Percentiles rank a stretch among this genome's conserved stretches.
These are phyloP conservation scores for Aphelinus certus DNA, from an alignment of 1,140 invertebrate genomes.

Conservation along the genomic window DNA sequence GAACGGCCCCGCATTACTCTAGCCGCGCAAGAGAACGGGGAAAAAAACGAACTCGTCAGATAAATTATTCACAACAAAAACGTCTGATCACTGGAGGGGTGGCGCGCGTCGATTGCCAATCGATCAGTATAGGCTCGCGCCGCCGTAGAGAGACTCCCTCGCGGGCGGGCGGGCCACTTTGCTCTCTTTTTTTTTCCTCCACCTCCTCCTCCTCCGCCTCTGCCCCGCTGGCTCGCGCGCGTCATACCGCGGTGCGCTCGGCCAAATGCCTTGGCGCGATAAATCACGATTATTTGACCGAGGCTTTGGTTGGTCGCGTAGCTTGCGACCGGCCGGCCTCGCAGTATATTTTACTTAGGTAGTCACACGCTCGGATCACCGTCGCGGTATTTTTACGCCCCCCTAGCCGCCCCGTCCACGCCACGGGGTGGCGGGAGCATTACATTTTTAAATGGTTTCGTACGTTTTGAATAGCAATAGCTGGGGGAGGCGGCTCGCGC, in stretches of 20 bases:
- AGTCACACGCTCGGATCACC: conserved; percentile 63
- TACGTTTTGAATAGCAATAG: conserved; percentile 66
- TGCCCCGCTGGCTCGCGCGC: not conserved
- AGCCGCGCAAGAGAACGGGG: not conserved
- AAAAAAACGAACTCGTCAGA: conserved; percentile 4
- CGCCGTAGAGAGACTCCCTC: not conserved
- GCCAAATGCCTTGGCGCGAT: conserved; percentile 63
- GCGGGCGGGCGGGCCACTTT: not conserved
- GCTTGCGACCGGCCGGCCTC: too few relatives aligned
- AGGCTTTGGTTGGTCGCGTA: conserved; percentile 52
- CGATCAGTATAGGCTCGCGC: conserved; percentile 18
- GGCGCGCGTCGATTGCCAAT: conserved; percentile 31
- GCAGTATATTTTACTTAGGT: conserved; percentile 67
- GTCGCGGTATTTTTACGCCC: conserved; percentile 49
- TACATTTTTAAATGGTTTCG: conserved; percentile 67
- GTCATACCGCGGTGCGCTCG: conserved; percentile 43
- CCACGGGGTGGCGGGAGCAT: conserved; percentile 50
- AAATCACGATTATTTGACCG: conserved; percentile 67
- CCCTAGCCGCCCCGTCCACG: conserved; percentile 35
- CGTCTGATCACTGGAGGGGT: conserved; percentile 17
- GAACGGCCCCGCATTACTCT: conserved; percentile 11
- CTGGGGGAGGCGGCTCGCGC: conserved; percentile 39
- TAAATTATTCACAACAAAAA: conserved; percentile 35
- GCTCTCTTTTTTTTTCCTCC: conserved; percentile 12
- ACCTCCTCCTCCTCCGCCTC: not conserved